These are phyloP conservation scores for Anseranas semipalmata DNA, from an alignment of 2,113 vertebrate genomes.

Conservation along the genomic window DNA sequence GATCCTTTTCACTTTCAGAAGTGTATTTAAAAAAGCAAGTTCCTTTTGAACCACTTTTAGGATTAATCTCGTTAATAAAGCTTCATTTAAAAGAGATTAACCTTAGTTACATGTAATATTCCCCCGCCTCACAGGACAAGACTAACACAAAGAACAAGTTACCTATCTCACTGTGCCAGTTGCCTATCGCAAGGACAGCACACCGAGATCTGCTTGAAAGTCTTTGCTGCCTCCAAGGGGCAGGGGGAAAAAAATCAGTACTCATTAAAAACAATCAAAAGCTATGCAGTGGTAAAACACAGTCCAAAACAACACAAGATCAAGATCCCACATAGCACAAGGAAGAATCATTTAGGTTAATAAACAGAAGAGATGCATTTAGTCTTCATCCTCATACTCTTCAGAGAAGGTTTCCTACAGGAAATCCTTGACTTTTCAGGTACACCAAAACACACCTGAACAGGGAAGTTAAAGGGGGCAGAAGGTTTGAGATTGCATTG, in stretches of 20 bases:
- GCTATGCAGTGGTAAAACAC: not conserved
- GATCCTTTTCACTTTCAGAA: not conserved
- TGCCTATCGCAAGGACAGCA: not conserved
- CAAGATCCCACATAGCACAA: not conserved
- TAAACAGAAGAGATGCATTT: not conserved
- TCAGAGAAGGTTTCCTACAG: not conserved
- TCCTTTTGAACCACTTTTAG: not conserved
- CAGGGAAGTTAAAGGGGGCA: not conserved
- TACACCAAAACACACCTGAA: not conserved
- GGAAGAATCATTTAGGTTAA: not conserved
- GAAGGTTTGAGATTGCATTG: not conserved
- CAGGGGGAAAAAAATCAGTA: not conserved
- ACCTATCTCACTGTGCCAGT: not conserved
- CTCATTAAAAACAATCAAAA: not conserved
- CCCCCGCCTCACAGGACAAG: not conserved
- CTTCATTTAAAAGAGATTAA: conserved; percentile 41
- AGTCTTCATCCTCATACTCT: not conserved
- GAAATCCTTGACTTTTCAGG: not conserved
- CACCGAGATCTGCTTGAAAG: not conserved
- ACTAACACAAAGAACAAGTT: not conserved
- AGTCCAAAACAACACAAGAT: not conserved
- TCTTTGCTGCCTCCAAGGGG: conserved; percentile 1
- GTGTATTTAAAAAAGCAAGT: not conserved
- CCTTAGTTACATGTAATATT: not conserved
- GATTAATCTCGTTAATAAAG: not conserved